These are phyloP conservation scores for Heliconius congener DNA, from an alignment of 1,140 invertebrate species.

Conservation along the genomic window DNA sequence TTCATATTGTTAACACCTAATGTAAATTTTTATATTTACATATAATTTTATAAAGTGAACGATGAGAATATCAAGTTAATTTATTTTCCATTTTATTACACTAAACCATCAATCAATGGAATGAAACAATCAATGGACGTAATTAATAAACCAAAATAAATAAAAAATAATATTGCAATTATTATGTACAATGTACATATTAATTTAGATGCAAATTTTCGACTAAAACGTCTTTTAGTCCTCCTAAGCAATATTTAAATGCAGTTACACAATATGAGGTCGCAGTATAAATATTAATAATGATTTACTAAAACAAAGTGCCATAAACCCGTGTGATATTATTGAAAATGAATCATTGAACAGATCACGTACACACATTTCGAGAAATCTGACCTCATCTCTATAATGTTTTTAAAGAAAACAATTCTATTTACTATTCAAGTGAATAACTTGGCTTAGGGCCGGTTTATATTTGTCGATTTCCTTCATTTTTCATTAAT, in stretches of 20 bases:
- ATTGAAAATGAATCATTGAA: conserved; percentile 21
- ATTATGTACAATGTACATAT: background rate
- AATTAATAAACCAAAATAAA: background rate
- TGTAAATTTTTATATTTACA: no score
- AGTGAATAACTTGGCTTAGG: background rate
- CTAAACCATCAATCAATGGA: background rate
- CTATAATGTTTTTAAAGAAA: background rate
- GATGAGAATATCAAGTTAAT: no score
- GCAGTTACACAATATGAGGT: background rate
- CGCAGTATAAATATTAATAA: conserved; percentile 19
- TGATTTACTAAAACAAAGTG: background rate
- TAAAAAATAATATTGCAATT: background rate
- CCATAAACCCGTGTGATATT: background rate
- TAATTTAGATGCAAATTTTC: background rate
- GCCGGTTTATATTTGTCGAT: background rate
- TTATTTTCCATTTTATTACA: no score
- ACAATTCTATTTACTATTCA: background rate
- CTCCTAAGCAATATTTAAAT: conserved; percentile 2
- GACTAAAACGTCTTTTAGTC: background rate
- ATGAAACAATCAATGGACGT: background rate
- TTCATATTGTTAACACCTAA: no score
- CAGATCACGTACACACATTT: background rate
- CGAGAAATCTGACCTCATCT: conserved; percentile 16
- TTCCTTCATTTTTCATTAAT: background rate
- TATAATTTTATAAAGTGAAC: no score